Conservation (phyloP, 2,113 vertebrate species). For the Uropsilus gracilis region DNA sequence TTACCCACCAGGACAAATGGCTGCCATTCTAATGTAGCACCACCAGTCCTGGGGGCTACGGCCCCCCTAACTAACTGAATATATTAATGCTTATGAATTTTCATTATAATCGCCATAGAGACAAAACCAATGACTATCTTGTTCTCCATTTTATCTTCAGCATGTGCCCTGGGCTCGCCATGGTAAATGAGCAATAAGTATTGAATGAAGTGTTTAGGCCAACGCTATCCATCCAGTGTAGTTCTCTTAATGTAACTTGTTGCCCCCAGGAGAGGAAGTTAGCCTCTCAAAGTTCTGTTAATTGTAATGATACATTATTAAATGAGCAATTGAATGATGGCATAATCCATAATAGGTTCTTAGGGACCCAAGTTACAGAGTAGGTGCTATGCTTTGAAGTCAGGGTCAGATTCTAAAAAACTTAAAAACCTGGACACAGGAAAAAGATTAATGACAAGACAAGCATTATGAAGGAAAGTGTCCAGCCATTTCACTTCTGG, state of each 20-base stretch:
- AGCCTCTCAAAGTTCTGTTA: neutral
- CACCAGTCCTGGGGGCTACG: too few species aligned
- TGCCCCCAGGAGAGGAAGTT: neutral
- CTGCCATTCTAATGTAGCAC: too few species aligned
- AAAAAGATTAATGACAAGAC: neutral
- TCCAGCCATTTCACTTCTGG: neutral
- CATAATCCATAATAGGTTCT: neutral
- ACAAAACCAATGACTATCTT: neutral
- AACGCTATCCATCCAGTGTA: neutral
- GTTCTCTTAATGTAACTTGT: neutral
- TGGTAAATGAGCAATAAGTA: constrained; percentile 18
- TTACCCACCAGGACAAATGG: too few species aligned
- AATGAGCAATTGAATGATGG: constrained; percentile 1
- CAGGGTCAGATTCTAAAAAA: neutral
- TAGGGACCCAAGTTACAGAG: neutral
- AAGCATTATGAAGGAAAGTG: neutral
- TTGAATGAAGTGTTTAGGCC: neutral
- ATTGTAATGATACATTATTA: constrained; percentile 12
- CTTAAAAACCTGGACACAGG: neutral
- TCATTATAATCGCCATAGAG: neutral
- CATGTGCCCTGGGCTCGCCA: neutral
- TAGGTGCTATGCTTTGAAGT: neutral
- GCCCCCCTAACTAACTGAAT: too few species aligned
- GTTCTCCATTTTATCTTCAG: neutral
- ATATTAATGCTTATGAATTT: neutral